These are phyloP conservation scores for Hirudo medicinalis DNA, from an alignment of 1,140 invertebrate genomes.

Conservation along the genomic window DNA sequence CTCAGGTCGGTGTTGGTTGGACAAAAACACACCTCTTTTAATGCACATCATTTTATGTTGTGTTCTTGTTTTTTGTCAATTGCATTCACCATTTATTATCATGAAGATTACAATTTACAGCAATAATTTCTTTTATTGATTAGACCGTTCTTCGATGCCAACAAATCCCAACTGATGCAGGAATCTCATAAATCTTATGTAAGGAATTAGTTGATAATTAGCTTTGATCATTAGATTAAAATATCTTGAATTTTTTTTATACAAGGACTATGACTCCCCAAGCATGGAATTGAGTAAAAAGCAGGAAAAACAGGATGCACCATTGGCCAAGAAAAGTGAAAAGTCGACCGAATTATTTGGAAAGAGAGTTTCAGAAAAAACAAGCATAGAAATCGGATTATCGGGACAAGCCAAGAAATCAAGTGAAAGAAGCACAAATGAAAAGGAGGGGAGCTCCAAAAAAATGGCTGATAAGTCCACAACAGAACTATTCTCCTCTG, in stretches of 20 bases:
- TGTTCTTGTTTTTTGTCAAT: background rate
- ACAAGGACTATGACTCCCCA: too few relatives aligned
- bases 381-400: background rate
- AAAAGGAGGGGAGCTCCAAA: background rate
- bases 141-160: too few relatives aligned
- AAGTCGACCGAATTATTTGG: background rate
- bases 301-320: background rate
- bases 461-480: background rate
- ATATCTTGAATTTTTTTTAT: too few relatives aligned
- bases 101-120: background rate
- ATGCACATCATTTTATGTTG: background rate
- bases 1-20: conserved; percentile 45
- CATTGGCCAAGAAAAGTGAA: background rate
- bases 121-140: too few relatives aligned
- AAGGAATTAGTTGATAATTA: too few relatives aligned
- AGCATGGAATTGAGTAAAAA: too few relatives aligned
- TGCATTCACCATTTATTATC: background rate
- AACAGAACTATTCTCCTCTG: background rate
- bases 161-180: too few relatives aligned
- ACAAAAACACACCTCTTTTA: background rate
- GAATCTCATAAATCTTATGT: too few relatives aligned
- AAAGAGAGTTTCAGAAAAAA: conserved; percentile 1
- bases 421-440: background rate
- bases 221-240: too few relatives aligned
- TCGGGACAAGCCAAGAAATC: background rate